A percentile compares a stretch with the other conserved stretches of the same genome.
These are phyloP conservation scores for Uromys caudimaculatus DNA, from an alignment of 2,797 vertebrate species.

Conservation along the genomic window DNA sequence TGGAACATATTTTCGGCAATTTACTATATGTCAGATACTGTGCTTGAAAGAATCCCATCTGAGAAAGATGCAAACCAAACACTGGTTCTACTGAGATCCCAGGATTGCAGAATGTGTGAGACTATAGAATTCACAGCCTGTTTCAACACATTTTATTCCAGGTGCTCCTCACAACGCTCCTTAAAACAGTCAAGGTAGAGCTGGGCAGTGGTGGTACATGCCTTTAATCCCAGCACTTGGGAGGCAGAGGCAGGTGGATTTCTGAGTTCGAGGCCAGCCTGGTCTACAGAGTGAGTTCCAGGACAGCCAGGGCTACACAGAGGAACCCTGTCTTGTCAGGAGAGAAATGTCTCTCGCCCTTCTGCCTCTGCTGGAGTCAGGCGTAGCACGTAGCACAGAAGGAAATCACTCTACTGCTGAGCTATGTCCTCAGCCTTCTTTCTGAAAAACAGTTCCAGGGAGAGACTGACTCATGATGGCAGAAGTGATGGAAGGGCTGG, in stretches of 20 bases:
- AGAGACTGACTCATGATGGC: background rate
- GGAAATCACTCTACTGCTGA: background rate
- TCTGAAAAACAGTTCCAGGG: background rate
- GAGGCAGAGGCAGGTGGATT: too few species aligned
- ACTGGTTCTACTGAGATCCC: background rate
- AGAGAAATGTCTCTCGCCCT: background rate
- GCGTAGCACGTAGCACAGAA: background rate
- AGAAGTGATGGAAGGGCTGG: background rate
- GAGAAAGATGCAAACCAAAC: background rate
- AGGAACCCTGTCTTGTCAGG: too few species aligned
- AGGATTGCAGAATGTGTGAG: background rate
- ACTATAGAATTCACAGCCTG: background rate
- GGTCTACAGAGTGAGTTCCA: too few species aligned
- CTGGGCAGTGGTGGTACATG: too few species aligned
- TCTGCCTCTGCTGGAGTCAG: background rate
- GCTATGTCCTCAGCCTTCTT: background rate
- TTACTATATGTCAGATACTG: background rate
- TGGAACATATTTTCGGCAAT: background rate
- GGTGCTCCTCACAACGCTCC: background rate
- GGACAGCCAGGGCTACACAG: too few species aligned
- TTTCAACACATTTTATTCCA: background rate
- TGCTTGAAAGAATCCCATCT: background rate
- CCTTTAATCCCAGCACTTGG: too few species aligned
- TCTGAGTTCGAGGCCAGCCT: too few species aligned
- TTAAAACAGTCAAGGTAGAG: background rate